phyloP scores from a whole-genome alignment of 2,888 invertebrate genomes.

The Biston stratarius region DNA sequence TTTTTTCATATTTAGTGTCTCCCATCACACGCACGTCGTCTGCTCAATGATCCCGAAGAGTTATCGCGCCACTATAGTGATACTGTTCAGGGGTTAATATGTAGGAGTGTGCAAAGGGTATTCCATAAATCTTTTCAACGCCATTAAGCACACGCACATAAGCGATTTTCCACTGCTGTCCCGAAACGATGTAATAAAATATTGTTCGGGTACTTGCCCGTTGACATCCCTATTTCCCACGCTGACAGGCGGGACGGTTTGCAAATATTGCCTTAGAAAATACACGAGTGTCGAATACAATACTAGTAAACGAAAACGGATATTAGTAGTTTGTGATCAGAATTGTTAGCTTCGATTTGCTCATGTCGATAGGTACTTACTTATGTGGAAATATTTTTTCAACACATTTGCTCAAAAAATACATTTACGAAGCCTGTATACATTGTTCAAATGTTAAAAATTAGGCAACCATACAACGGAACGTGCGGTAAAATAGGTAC shows the following conservation, averaged over 20 bases:
- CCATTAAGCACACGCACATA: slow-evolving; percentile 68
- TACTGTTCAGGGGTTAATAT: slow-evolving; percentile 45
- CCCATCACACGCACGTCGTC: slow-evolving; percentile 12
- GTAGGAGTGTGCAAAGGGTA: slow-evolving; percentile 35
- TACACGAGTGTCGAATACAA: slow-evolving; percentile 30
- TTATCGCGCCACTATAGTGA: slow-evolving; percentile 32
- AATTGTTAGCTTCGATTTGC: slow-evolving; percentile 29
- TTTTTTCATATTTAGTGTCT: slow-evolving; percentile 9
- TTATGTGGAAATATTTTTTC: too few species aligned
- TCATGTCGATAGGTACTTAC: neutral
- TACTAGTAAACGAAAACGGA: slow-evolving; percentile 18
- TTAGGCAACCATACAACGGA: too few species aligned
- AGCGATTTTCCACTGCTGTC: slow-evolving; percentile 53
- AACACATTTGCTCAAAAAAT: too few species aligned
- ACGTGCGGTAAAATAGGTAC: too few species aligned
- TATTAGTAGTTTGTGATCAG: slow-evolving; percentile 24
- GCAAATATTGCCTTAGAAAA: slow-evolving; percentile 39
- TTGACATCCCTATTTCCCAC: slow-evolving; percentile 52
- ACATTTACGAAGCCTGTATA: too few species aligned
- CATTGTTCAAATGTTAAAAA: too few species aligned
- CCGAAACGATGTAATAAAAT: slow-evolving; percentile 54
- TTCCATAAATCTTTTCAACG: slow-evolving; percentile 64
- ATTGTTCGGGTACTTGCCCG: slow-evolving; percentile 55
- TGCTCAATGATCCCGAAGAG: slow-evolving; percentile 39
- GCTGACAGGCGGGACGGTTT: slow-evolving; percentile 36